Base-by-base conservation (phyloP, 2,888 invertebrate species). In the Drosophila fulvimacula region DNA sequence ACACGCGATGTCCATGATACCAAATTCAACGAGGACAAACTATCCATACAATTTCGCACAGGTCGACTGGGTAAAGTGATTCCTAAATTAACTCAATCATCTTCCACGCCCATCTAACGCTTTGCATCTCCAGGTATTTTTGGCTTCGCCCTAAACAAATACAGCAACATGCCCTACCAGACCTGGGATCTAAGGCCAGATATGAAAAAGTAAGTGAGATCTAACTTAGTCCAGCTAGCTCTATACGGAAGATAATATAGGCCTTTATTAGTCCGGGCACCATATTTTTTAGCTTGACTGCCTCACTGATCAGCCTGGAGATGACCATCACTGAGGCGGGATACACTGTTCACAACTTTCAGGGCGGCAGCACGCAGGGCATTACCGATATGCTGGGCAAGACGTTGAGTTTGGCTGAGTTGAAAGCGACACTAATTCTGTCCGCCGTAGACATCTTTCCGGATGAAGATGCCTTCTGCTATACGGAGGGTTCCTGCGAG, bases 391-490 rank as follows among this genome's bases (percentile, higher is more conserved):
- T 92, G 82, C 82, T 93, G 52, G 93, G 92, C 17, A 89, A 88
- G 64, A 89, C 89, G 0, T 38, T 91, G 4, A 85, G 88, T 0
- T 70, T 93, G 38, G 59, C 81, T n/a, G 91, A 91, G 42, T 77
- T 93, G 3, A 92, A 91, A 73, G 79, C 89, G 34, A 90, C 82
- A 9, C 81, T 93, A 6, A 94, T 94, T 7, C 93, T 94, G 3
- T 95, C 95, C 0, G 96, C 97, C 0, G 95, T 97, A 61, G 97
- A 97, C 86, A 93, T 97, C 67, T 97, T 97, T 90, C 97, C 97
- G 0, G 95, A 95, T 56, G 94, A 94, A 78, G 97, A 97, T 90
- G 95, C 95, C 0, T 95, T 95, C 89, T 95, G 94, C 85, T 95
- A 96, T 89, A 93, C 96, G 1, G 96, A 96, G 87, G 94, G 92